A percentile compares a stretch with the other conserved stretches of the same genome.
phyloP scores from a whole-genome alignment of 2,797 vertebrate species.

The Megaceryle alcyon region DNA sequence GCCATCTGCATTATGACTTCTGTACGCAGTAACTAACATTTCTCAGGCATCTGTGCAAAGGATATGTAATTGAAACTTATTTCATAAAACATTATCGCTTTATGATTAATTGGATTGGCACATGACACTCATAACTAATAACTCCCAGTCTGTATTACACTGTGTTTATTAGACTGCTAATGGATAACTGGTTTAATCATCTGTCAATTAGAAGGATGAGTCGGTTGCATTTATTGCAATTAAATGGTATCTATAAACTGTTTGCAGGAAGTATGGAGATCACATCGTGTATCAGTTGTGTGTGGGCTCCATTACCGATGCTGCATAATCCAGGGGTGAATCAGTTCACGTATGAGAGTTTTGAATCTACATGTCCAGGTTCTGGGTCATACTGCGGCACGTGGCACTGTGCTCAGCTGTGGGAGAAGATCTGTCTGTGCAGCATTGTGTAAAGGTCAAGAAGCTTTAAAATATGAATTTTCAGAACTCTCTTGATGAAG shows the following conservation, averaged over 20 bases:
- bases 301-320: constrained; percentile 8
- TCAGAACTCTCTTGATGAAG: not conserved
- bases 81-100: constrained; percentile 42
- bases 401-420: accelerated
- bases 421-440: not conserved
- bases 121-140: constrained; percentile 40
- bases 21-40: not conserved
- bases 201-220: constrained; percentile 64
- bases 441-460: not conserved
- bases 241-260: constrained; percentile 13
- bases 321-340: not conserved
- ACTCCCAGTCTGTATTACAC: constrained; percentile 10
- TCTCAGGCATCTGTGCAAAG: constrained; percentile 45
- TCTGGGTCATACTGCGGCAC: not conserved
- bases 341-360: not conserved
- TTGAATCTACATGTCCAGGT: not conserved
- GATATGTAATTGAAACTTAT: constrained; percentile 15
- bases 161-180: constrained; percentile 42
- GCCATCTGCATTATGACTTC: not conserved
- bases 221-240: constrained; percentile 61
- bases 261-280: constrained; percentile 64
- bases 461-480: not conserved
- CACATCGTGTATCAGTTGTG: not conserved
- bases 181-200: constrained; percentile 64
- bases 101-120: constrained; percentile 45